Evolutionary conservation across 2,797 vertebrate species (phyloP).

Genomic region (Iguana delicatissima): DNA sequence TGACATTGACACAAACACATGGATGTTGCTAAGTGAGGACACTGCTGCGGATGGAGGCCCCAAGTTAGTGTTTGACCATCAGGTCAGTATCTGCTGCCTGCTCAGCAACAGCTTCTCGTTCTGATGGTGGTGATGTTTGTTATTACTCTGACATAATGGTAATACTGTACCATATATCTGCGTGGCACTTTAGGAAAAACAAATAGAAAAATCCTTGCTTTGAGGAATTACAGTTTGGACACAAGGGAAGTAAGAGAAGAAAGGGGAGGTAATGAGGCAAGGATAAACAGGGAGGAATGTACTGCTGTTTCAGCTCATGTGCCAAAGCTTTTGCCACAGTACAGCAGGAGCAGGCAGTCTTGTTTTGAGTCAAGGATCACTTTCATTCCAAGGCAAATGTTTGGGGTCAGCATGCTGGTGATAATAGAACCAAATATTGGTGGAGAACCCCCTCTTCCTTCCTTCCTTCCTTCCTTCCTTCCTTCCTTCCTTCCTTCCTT

Average conservation of each 20-base stretch:
- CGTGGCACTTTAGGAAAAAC: not conserved
- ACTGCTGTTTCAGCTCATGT: not conserved
- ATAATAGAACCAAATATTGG: too few relatives aligned
- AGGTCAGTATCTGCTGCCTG: conserved; percentile 81
- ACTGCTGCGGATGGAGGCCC: conserved; percentile 95
- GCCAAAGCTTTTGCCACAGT: not conserved
- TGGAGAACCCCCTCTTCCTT: too few relatives aligned
- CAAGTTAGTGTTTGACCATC: conserved; percentile 98
- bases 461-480: too few relatives aligned
- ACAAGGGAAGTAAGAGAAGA: not conserved
- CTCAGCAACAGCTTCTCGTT: not conserved
- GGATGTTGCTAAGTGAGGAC: conserved; percentile 97
- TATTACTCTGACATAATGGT: not conserved
- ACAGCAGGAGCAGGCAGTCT: not conserved
- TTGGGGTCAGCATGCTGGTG: too few relatives aligned
- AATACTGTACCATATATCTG: not conserved
- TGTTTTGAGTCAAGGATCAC: not conserved
- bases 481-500: too few relatives aligned
- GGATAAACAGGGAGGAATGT: not conserved
- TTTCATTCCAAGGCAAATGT: not conserved
- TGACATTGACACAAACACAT: conserved; percentile 95
- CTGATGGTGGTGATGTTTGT: too few relatives aligned
- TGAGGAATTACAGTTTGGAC: not conserved
- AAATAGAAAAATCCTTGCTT: not conserved
- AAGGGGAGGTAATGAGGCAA: not conserved